Evolutionary conservation across 2,113 vertebrate genomes (phyloP), one percentile per base, ranked within the genome.

Genomic region (Marmota flaviventris): DNA sequence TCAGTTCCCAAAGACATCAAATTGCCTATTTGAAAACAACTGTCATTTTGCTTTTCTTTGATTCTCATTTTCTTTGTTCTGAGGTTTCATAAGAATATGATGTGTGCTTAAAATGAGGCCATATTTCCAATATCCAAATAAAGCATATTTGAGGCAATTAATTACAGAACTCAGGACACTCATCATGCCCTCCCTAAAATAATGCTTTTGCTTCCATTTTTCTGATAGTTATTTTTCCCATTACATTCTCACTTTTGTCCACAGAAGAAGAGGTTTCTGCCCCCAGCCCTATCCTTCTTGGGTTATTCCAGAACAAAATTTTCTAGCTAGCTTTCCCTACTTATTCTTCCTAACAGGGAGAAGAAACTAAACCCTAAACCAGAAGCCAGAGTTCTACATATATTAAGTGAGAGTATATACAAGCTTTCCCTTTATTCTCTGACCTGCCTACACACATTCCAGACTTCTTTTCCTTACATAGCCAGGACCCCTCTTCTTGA

Each of bases 71-170:
- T 93, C 77, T 87, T 96, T 95, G 34, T 82, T 65, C 89, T 84
- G 70, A 96, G 34, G 37, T 89, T 97, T 96, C 85, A 97, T 70
- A 93, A 90, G 72, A 84, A 78, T 83, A 95, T 58, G 6, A 85
- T 76, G 34, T 77, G 45, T 93, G 75, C 78, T 87, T 96, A 95
- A 96, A 95, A 96, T 86, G 86, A 95, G 37, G n/a, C 39, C 75
- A 37, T 48, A 79, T 73, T 94, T 83, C 24, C 37, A 72, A 82
- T 75, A 82, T 20, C n/a, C 85, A 92, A 89, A 95, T 85, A 95
- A 91, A 96, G 81, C 20, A 87, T 79, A 76, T 92, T 84, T 93
- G 20, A 93, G 34, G 83, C 37, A 97, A 92, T 95, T 86, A 96
- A 91, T 84, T 95, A 83, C 2, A 89, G 2, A 94, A 65, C 85